Evolutionary conservation across 2,797 vertebrate species (phyloP).

Genomic region (Anniella stebbinsi): DNA sequence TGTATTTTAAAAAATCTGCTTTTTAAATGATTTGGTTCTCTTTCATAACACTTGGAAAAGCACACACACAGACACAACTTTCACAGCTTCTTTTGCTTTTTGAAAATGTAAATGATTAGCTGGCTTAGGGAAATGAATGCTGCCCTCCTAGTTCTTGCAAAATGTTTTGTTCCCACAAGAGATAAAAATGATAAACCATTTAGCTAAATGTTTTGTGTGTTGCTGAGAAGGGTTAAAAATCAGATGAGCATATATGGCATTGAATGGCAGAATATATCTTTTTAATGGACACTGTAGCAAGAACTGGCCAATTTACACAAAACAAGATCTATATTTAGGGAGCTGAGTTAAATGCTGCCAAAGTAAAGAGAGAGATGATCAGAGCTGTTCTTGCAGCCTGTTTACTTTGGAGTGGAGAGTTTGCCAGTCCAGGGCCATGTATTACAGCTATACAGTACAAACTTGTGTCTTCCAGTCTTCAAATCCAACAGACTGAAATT

Average conservation of each 20-base stretch:
- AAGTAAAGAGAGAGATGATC: constrained; percentile 59
- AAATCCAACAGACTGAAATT: constrained; percentile 14
- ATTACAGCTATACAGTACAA: constrained; percentile 12
- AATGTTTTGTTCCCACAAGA: not conserved
- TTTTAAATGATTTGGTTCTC: not conserved
- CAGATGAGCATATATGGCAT: not conserved
- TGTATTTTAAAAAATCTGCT: not conserved
- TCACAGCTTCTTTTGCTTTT: not conserved
- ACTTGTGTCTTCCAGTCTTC: constrained; percentile 25
- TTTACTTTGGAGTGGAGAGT: constrained; percentile 55
- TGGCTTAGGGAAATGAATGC: not conserved
- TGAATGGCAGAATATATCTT: not conserved
- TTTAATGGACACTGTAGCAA: not conserved
- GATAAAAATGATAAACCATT: not conserved
- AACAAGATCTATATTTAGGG: constrained; percentile 53
- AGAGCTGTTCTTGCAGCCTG: constrained; percentile 33
- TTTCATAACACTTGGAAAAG: not conserved
- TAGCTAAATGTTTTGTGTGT: not conserved
- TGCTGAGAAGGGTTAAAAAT: constrained; percentile 17
- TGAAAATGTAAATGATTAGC: constrained; percentile 45
- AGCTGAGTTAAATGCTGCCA: constrained; percentile 31
- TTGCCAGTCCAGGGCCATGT: not conserved
- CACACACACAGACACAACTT: not conserved
- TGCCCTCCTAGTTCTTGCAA: not conserved
- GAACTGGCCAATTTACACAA: not conserved